These are phyloP conservation scores for Drosophila littoralis DNA, from an alignment of 1,140 invertebrate species.

Conservation along the genomic window DNA sequence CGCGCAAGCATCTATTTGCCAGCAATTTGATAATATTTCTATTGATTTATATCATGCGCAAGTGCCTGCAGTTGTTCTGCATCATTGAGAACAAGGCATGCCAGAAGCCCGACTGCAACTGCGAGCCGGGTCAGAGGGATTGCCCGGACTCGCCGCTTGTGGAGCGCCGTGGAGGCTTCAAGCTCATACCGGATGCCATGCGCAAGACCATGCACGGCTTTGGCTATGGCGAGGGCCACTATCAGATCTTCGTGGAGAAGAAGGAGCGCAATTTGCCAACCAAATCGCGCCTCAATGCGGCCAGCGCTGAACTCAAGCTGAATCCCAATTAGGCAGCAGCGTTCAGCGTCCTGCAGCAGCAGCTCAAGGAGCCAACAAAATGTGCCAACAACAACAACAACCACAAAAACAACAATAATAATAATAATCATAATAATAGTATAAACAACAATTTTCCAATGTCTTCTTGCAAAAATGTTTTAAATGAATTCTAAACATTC, in stretches of 20 bases:
- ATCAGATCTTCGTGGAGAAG: constrained; percentile 79
- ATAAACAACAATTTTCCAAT: constrained; percentile 9
- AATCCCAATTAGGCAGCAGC: constrained; percentile 74
- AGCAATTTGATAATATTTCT: constrained; percentile 72
- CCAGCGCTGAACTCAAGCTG: constrained; percentile 77
- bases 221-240: constrained; percentile 78
- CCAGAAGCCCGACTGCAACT: constrained; percentile 37
- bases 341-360: background rate
- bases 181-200: constrained; percentile 68
- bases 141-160: constrained; percentile 39
- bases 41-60: constrained; percentile 74
- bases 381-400: constrained; percentile 56
- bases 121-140: constrained; percentile 14
- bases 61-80: constrained; percentile 74
- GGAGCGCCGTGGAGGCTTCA: constrained; percentile 55
- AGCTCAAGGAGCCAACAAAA: constrained; percentile 36
- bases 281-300: constrained; percentile 74
- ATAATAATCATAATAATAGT: background rate
- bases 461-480: constrained; percentile 48
- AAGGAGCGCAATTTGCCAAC: constrained; percentile 77
- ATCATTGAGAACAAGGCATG: constrained; percentile 71
- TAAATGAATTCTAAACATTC: constrained; percentile 52
- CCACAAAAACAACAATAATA: background rate
- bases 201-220: constrained; percentile 77
- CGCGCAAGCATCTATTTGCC: constrained; percentile 76